Base-by-base conservation (phyloP, 2,113 vertebrate genomes). In the Lethenteron reissneri region DNA sequence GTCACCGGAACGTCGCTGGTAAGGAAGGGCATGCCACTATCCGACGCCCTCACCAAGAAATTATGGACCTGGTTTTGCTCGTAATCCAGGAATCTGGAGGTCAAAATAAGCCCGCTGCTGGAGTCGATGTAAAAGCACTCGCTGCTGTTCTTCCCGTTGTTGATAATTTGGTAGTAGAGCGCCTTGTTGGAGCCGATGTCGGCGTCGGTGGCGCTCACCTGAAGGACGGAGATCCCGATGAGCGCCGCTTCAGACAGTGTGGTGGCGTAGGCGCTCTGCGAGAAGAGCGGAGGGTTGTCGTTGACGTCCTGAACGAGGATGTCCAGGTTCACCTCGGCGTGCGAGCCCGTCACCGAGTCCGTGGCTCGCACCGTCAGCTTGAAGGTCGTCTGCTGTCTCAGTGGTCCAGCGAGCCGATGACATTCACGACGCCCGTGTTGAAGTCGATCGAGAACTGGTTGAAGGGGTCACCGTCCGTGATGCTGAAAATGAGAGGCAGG, bases 361-460 rank as follows among this genome's bases (percentile, higher is more conserved):
- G 89, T 92, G 58, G 92, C 94, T 75, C 85, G 82, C 12, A 96
- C 72, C 13, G 83, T 90, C 74, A 99, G 78, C 72, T 95, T 96
- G 73, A 97, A 99, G 11, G 92, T 91, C 11, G 94, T 91, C 74
- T 95, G 92, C n/a, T 10, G 82, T 83, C 76, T 99, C 94, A n/a
- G 73, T 96, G 97, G 78, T 97, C 91, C 74, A 99, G 79, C 57
- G 85, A 80, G 3, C 85, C 84, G 64, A 87, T 74, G 56, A 92
- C 85, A 69, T 83, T 86, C 75, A 99, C 82, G 1, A 95, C 90
- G 8, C 92, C 94, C 3, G 92, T 95, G 80, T 92, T 90, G 77
- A 99, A 99, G 78, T 95, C 87, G 70, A 97, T 82, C 2, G 85
- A 83, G 75, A 99, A 99, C 74, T 97, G 94, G 78, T 79, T 83